Evolutionary conservation across 2,888 invertebrate species (phyloP), one percentile per base, ranked within the genome.

Genomic region (Aporophyla nigra): DNA sequence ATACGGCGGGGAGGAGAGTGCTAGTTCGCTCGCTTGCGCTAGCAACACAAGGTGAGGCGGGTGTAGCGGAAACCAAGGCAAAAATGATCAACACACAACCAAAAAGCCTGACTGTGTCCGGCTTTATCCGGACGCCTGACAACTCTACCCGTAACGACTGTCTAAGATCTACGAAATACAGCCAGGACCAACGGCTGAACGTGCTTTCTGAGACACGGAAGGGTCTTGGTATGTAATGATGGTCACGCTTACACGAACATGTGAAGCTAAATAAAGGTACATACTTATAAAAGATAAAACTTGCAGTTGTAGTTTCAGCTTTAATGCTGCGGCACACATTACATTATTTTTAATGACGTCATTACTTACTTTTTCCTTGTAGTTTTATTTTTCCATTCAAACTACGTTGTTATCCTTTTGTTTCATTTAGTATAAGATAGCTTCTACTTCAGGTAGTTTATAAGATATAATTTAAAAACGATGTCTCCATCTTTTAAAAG

Each of bases 291-390:
- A 79, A 49, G 16, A 58, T 24, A 71, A 65, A 58, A 65, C 21
- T 27, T 19, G 58, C 53, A 46, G 59, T 43, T 62, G 33, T 75
- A 66, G 43, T 74, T 73, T 67, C 56, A 62, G 58, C 16, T 66
- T 54, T 70, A 78, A 73, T 67, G 67, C 14, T 75, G 59, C 56
- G 76, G 65, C 54, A 70, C 54, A 56, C 54, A 71, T 63, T 58
- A 78, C 67, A 77, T 83, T 69, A 78, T 59, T 83, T 78, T 71
- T 83, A 83, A 83, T 78, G 63, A 78, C 71, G 68, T 76, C 80
- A 68, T 81, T 71, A 83, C 76, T 83, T 65, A 56, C 54, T 53
- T 49, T 68, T 77, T 63, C 53, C 65, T 59, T 58, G 71, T 59
- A 54, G 46, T 58, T 71, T 80, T n/a, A n/a, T n/a, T 43, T 62